Evolutionary conservation across 2,888 invertebrate species (phyloP), one percentile per base, ranked within the genome.

Genomic region (Brenthis hecate): DNA sequence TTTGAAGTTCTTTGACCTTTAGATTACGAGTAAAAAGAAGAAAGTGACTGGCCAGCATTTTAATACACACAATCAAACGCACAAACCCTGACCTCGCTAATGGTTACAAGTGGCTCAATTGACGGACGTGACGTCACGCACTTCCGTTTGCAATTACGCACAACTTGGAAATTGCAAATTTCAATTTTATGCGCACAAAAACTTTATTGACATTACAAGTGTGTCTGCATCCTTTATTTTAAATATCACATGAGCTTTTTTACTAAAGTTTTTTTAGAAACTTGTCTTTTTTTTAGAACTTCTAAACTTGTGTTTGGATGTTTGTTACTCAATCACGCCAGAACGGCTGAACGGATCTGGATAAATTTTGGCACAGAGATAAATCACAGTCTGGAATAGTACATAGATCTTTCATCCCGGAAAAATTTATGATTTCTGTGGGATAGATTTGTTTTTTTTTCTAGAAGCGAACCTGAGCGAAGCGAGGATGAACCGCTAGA

Each of bases 91-190:
- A 88, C 88, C 89, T 88, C 84, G 72, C 74, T 76, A 77, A 77
- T 77, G 73, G 74, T 72, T 72, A 73, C 77, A 80, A 81, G 78
- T 81, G 79, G 78, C 70, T 79, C 79, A 81, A 81, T 81, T 87
- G 85, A 77, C 85, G 89, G 89, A 89, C 77, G 83, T 89, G 89
- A 89, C 88, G 85, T 88, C 88, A 87, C 79, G 81, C 84, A 82
- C 86, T 88, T 89, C 89, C 89, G 81, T 70, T 81, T 80, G 83
- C 85, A 87, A 88, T 88, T 88, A 82, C 79, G 78, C 81, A 85
- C 84, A 85, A 85, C 80, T 80, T 76, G 79, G 79, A 76, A 71
- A 60, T 68, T 68, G 66, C 71, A 54, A 70, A 61, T 58, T 70
- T 69, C 16, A 56, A 50, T 53, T 62, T 56, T 56, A 51, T 56